Evolutionary conservation across 1,140 invertebrate genomes (phyloP).

Genomic region (Tetragnatha versicolor): DNA sequence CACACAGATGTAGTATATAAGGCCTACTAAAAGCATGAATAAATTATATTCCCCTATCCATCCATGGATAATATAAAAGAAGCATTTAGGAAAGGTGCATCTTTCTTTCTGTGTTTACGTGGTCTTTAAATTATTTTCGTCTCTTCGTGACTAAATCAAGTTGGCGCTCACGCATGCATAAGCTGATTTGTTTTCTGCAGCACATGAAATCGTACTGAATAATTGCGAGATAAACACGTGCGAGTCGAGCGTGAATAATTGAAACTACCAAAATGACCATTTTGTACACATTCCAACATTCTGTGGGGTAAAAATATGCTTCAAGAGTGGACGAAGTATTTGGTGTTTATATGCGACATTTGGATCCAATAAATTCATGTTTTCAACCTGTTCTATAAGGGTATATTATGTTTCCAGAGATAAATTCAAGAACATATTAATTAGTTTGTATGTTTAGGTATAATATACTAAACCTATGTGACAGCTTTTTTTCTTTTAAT

Average conservation of each 20-base stretch:
- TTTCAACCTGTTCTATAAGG: too few relatives aligned
- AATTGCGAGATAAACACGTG: conserved; percentile 10
- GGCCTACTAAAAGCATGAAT: conserved; percentile 9
- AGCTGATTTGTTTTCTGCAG: conserved; percentile 38
- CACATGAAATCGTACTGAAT: conserved; percentile 15
- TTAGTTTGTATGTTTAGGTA: too few relatives aligned
- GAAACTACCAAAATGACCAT: conserved; percentile 4
- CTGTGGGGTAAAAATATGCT: too few relatives aligned
- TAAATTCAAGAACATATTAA: too few relatives aligned
- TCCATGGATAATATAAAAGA: conserved; percentile 24
- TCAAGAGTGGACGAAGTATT: too few relatives aligned
- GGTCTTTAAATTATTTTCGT: conserved; percentile 47
- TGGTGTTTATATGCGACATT: too few relatives aligned
- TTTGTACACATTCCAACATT: not conserved
- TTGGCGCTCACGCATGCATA: conserved; percentile 38
- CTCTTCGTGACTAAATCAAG: conserved; percentile 35
- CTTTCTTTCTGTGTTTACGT: conserved; percentile 46
- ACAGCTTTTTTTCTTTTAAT: too few relatives aligned
- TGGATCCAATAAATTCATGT: too few relatives aligned
- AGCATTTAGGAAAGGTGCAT: conserved; percentile 16
- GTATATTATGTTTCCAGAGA: too few relatives aligned
- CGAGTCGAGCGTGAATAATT: conserved; percentile 20
- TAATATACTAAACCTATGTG: too few relatives aligned
- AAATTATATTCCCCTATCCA: conserved; percentile 29
- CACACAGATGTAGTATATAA: too few relatives aligned